These are phyloP conservation scores for Triplophysa siluroides DNA, from an alignment of 2,113 vertebrate genomes.

Conservation along the genomic window DNA sequence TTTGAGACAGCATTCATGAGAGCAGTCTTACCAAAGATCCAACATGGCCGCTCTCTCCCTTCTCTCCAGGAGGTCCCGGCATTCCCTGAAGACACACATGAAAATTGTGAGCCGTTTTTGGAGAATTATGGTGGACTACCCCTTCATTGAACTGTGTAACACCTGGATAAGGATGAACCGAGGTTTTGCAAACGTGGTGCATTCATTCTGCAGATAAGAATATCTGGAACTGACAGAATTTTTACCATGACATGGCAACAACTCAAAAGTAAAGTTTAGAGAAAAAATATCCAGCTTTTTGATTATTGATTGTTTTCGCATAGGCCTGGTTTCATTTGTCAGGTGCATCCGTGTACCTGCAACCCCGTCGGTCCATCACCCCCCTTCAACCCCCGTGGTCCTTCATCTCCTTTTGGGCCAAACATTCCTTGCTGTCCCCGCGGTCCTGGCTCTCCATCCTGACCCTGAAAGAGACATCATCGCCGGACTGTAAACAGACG, in stretches of 20 bases:
- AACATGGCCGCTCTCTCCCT: slow-evolving; percentile 87
- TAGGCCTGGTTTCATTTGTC: neutral
- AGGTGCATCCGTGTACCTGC: slow-evolving; percentile 73
- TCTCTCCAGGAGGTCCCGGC: slow-evolving; percentile 87
- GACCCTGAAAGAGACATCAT: slow-evolving; percentile 72
- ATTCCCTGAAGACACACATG: slow-evolving; percentile 78
- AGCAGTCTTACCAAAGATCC: slow-evolving; percentile 81
- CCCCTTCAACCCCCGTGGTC: slow-evolving; percentile 80
- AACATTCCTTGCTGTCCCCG: slow-evolving; percentile 88
- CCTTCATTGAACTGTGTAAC: neutral
- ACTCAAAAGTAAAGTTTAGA: neutral
- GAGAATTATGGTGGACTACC: slow-evolving; percentile 16
- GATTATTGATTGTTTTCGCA: neutral
- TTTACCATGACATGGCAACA: neutral
- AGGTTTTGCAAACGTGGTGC: slow-evolving; percentile 27
- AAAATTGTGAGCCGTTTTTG: slow-evolving; percentile 27
- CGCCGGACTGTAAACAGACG: neutral
- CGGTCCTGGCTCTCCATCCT: slow-evolving; percentile 85
- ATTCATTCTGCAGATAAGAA: slow-evolving; percentile 4
- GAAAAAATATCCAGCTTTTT: neutral
- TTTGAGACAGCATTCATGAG: neutral
- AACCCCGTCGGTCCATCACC: slow-evolving; percentile 79
- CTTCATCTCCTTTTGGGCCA: slow-evolving; percentile 90
- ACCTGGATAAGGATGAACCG: neutral
- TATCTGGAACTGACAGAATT: neutral